Percentiles rank a stretch among this genome's conserved stretches.
phyloP scores from a whole-genome alignment of 2,888 invertebrate species.

The Ptilodon capucinus region DNA sequence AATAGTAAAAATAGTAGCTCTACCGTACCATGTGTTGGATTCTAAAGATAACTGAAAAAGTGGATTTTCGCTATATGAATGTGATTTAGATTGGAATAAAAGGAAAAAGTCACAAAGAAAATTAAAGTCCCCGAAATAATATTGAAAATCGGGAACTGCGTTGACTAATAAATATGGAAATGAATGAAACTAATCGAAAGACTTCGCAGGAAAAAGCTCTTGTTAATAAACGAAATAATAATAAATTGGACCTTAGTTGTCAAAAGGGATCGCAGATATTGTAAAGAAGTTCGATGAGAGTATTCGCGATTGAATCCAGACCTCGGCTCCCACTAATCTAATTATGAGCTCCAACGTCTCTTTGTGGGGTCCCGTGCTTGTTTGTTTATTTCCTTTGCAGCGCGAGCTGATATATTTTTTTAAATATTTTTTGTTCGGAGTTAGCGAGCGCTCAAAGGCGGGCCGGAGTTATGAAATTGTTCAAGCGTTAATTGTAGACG shows the following conservation, averaged over 20 bases:
- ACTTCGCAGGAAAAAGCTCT: conserved; percentile 20
- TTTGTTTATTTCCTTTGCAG: conserved; percentile 62
- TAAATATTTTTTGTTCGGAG: conserved; percentile 56
- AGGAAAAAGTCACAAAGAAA: conserved; percentile 7
- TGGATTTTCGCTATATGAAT: neutral
- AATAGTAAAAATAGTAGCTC: too few relatives aligned
- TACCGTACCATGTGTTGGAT: too few relatives aligned
- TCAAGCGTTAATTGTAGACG: conserved; percentile 80
- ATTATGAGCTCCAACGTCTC: conserved; percentile 59
- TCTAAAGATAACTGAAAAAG: too few relatives aligned
- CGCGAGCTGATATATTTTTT: conserved; percentile 63
- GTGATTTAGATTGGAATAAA: neutral
- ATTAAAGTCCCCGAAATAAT: conserved; percentile 6
- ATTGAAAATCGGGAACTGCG: conserved; percentile 12
- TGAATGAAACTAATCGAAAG: conserved; percentile 19
- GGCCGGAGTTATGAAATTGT: conserved; percentile 79
- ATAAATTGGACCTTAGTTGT: conserved; percentile 36
- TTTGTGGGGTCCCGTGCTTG: conserved; percentile 50
- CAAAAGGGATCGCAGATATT: conserved; percentile 48
- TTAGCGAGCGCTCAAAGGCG: conserved; percentile 71
- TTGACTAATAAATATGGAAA: conserved; percentile 28
- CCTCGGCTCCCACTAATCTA: conserved; percentile 64
- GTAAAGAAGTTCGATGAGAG: conserved; percentile 50
- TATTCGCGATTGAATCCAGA: conserved; percentile 49
- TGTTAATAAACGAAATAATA: conserved; percentile 31